Base-by-base conservation (phyloP, 2,113 vertebrate genomes). In the Danionella cerebrum region DNA sequence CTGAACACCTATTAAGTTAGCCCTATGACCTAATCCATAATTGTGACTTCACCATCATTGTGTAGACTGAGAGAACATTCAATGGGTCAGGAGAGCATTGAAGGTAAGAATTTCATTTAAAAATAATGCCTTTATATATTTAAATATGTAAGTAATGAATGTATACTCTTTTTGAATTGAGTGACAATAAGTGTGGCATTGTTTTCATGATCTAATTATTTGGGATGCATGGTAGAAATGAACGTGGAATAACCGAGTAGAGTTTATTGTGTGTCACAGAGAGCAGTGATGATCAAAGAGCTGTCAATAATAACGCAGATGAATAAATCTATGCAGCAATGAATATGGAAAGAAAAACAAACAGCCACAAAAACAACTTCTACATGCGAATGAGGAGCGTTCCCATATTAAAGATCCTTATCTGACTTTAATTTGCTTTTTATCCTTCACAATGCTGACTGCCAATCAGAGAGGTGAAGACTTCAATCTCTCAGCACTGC, bases 331-430 rank as follows among this genome's bases (percentile, higher is more conserved):
- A 11, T 77, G 76, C 65, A 60, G 54, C 41, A 55, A 59, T 65
- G 24, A 69, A 67, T 51, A 71, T 73, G 55, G 19, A 19, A 47
- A 29, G 48, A 52, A 52, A 18, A 10, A 48, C 31, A 53, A 54
- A 33, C 53, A 75, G 74, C 7, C 39, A 39, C 39, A 68, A 42
- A 53, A 72, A 76, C 69, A 67, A 58, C 44, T 29, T 73, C 24
- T 19, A 14, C 4, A 1, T 42, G 57, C 12, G 71, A 69, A 71
- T 63, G 25, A 53, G 13, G n/a, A 24, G 58, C 75, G 69, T 39
- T 55, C 67, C 48, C 13, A 62, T 39, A 74, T 75, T 71, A 71
- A 77, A 76, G 64, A 71, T 55, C 38, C 21, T 29, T 55, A 71
- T 66, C 52, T 14, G 51, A 41, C 21, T 51, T 60, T 39, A n/a